phyloP scores from a whole-genome alignment of 2,113 vertebrate species.

The Nyctereutes procyonoides region DNA sequence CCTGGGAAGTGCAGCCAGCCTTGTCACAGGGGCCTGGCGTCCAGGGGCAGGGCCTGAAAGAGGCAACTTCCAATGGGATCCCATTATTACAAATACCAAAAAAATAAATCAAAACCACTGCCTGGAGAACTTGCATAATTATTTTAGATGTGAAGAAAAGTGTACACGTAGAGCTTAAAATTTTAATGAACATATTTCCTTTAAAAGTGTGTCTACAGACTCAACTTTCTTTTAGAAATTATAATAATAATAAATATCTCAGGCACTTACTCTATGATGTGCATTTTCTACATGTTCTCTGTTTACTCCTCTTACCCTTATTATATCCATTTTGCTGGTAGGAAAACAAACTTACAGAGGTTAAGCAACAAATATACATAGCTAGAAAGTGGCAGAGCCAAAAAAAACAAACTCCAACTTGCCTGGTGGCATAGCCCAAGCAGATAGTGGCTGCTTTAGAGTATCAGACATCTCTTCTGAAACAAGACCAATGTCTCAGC shows the following conservation, averaged over 20 bases:
- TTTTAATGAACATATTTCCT: background rate
- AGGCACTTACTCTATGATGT: background rate
- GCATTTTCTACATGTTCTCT: background rate
- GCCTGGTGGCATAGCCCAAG: background rate
- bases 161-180: background rate
- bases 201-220: background rate
- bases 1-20: rapidly evolving
- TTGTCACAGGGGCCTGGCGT: rapidly evolving
- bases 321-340: background rate
- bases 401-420: background rate
- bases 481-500: background rate
- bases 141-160: background rate
- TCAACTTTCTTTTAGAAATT: background rate
- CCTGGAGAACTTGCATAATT: background rate
- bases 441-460: rapidly evolving
- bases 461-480: background rate
- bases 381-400: background rate
- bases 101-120: background rate
- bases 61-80: background rate
- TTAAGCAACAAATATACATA: background rate
- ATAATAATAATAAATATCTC: background rate
- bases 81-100: background rate
- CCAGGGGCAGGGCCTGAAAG: background rate
- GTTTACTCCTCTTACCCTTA: background rate
- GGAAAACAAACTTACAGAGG: background rate